Conservation (phyloP, 2,113 vertebrate genomes). For the Trichechus manatus region DNA sequence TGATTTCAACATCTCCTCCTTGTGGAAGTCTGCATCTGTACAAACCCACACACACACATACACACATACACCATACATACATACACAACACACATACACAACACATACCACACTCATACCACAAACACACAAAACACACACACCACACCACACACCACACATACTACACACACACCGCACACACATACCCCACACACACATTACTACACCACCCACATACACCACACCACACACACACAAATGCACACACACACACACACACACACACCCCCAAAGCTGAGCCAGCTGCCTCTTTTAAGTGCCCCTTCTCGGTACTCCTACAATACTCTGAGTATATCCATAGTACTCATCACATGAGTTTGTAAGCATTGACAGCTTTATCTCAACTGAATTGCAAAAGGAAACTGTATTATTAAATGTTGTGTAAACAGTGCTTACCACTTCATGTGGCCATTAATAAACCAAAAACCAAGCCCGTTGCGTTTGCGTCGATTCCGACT, state of each 20-base stretch:
- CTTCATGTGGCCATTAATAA: neutral
- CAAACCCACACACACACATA: fast-evolving
- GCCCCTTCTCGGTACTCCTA: neutral
- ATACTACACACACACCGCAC: too few relatives aligned
- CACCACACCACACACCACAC: too few relatives aligned
- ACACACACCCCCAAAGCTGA: neutral
- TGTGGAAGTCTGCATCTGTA: neutral
- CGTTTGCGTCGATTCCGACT: too few relatives aligned
- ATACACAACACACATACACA: too few relatives aligned
- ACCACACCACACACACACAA: too few relatives aligned
- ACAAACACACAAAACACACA: too few relatives aligned
- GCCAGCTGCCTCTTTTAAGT: neutral
- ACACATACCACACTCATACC: too few relatives aligned
- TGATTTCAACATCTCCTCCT: neutral
- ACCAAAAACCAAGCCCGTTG: too few relatives aligned
- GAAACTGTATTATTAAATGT: neutral
- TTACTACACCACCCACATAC: too few relatives aligned
- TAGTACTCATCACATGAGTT: neutral
- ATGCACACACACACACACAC: too few relatives aligned
- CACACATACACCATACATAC: too few relatives aligned
- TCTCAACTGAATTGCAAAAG: neutral
- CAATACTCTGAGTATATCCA: neutral
- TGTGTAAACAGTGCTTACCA: neutral
- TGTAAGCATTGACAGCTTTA: neutral
- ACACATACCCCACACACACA: too few relatives aligned